Conservation (phyloP, 1,140 invertebrate genomes). For the Prorops nasuta region DNA sequence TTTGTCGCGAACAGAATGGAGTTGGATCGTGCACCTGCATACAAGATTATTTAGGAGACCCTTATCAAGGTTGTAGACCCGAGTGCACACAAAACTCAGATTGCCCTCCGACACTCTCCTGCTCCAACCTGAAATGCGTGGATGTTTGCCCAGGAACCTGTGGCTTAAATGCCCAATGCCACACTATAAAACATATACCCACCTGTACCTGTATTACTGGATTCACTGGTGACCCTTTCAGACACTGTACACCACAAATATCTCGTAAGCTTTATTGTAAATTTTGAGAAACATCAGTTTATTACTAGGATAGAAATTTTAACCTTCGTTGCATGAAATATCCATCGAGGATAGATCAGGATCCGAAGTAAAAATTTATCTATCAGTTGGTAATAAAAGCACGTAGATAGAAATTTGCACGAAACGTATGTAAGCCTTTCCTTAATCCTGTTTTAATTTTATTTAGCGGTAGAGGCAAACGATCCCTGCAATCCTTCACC, state of each 20-base stretch:
- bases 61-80: constrained; percentile 70
- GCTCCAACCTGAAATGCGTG: constrained; percentile 64
- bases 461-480: constrained; percentile 34
- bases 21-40: constrained; percentile 64
- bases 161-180: constrained; percentile 66
- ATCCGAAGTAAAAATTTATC: too few relatives aligned
- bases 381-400: too few relatives aligned
- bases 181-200: constrained; percentile 65
- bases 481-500: constrained; percentile 65
- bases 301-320: too few relatives aligned
- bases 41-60: constrained; percentile 70
- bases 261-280: constrained; percentile 48
- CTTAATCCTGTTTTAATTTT: too few relatives aligned
- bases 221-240: constrained; percentile 65
- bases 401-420: too few relatives aligned
- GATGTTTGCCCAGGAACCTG: constrained; percentile 68
- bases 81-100: constrained; percentile 71
- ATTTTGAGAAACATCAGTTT: constrained; percentile 45
- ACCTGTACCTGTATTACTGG: constrained; percentile 63
- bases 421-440: too few relatives aligned
- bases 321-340: too few relatives aligned
- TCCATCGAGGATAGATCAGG: too few relatives aligned
- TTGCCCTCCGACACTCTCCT: constrained; percentile 64
- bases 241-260: constrained; percentile 25
- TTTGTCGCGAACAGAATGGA: constrained; percentile 56